phyloP scores from a whole-genome alignment of 2,113 vertebrate genomes.

The Chaenogobius annularis region DNA sequence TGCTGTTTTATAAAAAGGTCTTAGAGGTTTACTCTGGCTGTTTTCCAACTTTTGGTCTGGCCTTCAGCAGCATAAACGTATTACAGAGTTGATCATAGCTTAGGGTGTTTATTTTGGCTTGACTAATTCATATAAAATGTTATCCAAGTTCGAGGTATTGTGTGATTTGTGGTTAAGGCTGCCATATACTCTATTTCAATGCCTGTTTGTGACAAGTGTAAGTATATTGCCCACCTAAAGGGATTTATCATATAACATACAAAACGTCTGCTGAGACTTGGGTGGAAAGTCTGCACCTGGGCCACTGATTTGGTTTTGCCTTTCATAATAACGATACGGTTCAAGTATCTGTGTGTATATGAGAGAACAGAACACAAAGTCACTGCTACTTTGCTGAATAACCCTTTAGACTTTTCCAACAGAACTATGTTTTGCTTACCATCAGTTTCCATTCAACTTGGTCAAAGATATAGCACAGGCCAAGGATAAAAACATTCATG shows the following conservation, averaged over 20 bases:
- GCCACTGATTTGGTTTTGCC: conserved; percentile 37
- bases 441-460: conserved; percentile 2
- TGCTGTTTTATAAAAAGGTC: conserved; percentile 30
- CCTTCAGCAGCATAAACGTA: conserved; percentile 27
- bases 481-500: not conserved
- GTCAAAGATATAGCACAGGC: not conserved
- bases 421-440: not conserved
- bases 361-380: conserved; percentile 43
- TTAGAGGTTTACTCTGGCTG: conserved; percentile 28
- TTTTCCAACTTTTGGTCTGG: conserved; percentile 22
- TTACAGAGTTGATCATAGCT: conserved; percentile 12
- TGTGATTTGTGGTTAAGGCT: conserved; percentile 33
- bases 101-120: conserved; percentile 10
- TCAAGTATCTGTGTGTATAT: conserved; percentile 37
- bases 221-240: conserved; percentile 41
- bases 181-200: conserved; percentile 46
- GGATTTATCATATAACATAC: conserved; percentile 39
- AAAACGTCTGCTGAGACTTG: conserved; percentile 29
- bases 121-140: conserved; percentile 15
- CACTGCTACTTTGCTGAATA: not conserved
- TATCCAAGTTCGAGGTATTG: conserved; percentile 16
- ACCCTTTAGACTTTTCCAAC: not conserved
- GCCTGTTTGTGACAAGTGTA: conserved; percentile 32
- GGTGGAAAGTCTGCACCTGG: conserved; percentile 59
- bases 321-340: conserved; percentile 37